Evolutionary conservation across 1,140 invertebrate species (phyloP), one percentile per base, ranked within the genome.

Genomic region (Drosophila pseudoobscura): DNA sequence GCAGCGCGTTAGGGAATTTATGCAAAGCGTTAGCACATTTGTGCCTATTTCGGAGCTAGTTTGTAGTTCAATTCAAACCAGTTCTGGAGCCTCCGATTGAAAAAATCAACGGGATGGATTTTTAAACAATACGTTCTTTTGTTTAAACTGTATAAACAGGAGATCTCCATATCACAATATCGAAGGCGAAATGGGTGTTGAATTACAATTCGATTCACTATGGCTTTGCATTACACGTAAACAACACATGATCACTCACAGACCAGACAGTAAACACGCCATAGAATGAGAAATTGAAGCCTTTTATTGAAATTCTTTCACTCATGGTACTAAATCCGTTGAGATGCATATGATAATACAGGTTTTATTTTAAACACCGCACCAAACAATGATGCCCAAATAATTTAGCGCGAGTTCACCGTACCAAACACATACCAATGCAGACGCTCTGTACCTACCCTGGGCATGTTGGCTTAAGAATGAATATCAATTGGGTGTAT

Each of bases 391-490:
- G 58, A 65, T 62, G 52, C 39, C 26, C 45, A 71, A 31, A 49
- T 58, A 60, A 15, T 45, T 15, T n/a, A 47, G 49, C 50, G 39
- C 43, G 29, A 63, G 39, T 26, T 50, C 51, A 62, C 73, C 43
- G 49, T 44, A 56, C 61, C 43, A 58, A 7, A 52, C 51, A 49
- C 46, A 54, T 44, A 71, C 46, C 3, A 57, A 20, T 41, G 45
- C 44, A 53, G 22, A 39, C 49, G 58, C 11, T 13, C 5, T 39
- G 35, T 39, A 84, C 80, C 57, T 80, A 88, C 82, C 82, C 78
- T 87, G 15, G 83, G 82, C 83, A 87, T 87, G 65, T 82, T 79
- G 58, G 61, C 11, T 46, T 59, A 55, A 62, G 35, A 65, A 49
- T 45, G 57, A 84, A 85, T 76, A 73, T 75, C 73, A 75, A 55